Base-by-base conservation (phyloP, 2,113 vertebrate species). In the Herpailurus yagouaroundi region DNA sequence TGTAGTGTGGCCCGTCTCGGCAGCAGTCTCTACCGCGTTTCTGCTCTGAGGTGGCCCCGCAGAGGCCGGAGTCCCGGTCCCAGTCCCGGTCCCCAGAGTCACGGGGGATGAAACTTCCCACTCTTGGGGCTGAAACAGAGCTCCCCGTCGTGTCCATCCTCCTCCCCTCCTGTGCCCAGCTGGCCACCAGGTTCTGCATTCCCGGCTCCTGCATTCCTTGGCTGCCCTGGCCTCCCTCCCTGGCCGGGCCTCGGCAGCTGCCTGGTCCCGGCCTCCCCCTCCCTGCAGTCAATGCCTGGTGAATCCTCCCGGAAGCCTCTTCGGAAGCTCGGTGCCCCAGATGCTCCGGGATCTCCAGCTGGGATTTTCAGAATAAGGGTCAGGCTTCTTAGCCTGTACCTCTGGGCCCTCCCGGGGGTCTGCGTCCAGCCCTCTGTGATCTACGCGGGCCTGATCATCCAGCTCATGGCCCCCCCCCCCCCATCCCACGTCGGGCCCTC, bases 391-490 rank as follows among this genome's bases (percentile, higher is more conserved):
- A 31, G 60, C 38, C 12, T 13, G 1, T 31, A 8, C 5, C 11
- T 55, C 66, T 18, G 2, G 16, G 41, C 50, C 8, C 14, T 18
- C 29, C 63, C n/a, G 4, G 5, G 4, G 73, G n/a, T 77, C 64
- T 48, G 7, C 0, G 1, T 11, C 27, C 25, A 13, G 29, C 73
- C 14, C 0, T 11, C 29, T 2, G 9, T 1, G 79, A 73, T 9
- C 60, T 8, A 5, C 31, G 6, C 25, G 15, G 11, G 13, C 36
- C 57, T 38, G 15, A 0, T 15, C 0, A 14, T 9, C n/a, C 64
- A 38, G 25, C 41, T 1, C 0, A 1, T 0, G 2, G 1, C 0
- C 38, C 68, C 3, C 3, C 5, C 9, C 4, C 14, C 0, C 5
- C 41, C 41, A 41, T 41, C 10, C 7, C 45, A 9, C 45, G 45